Evolutionary conservation across 2,797 vertebrate genomes (phyloP), one percentile per base, ranked within the genome.

Genomic region (Gymnocypris eckloni): DNA sequence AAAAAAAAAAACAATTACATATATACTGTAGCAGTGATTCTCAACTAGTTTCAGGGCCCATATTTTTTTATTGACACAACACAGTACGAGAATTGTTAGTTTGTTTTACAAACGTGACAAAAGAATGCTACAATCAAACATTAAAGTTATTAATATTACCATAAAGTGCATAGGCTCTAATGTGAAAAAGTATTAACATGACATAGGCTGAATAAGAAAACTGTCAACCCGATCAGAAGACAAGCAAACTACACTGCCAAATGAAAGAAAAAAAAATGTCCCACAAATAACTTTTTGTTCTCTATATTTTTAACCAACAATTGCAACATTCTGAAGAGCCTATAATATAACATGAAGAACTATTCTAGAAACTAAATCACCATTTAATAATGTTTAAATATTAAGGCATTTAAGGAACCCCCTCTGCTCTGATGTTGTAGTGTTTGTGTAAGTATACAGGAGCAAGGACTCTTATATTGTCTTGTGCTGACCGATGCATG

Each of bases 401-500:
- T 66, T 25, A 13, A 41, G 28, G 4, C 43, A 50, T 71, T 37
- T 45, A 43, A 45, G n/a, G 15, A 71, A 72, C 66, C 67, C 77
- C 61, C 33, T 69, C 16, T 67, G 43, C 28, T 71, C 28, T 82
- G 72, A 50, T 84, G 50, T 83, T 56, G 15, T 48, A 64, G 67
- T 56, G 54, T 61, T 70, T 37, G 43, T 73, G 79, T 82, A 39
- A 72, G 48, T 82, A 39, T 70, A 50, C 41, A 2, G 20, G 71
- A 84, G 64, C 33, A 82, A 85, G 64, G 16, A 81, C 54, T 78
- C 12, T 78, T 73, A 82, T 72, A 72, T 77, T 76, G 75, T 64
- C 61, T 83, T 83, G 45, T 66, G 20, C 72, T 22, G 77, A 59
- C 25, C 20, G n/a, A 79, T 22, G 39, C 77, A 67, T 52, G 28